Evolutionary conservation across 1,140 invertebrate genomes (phyloP), one percentile per base, ranked within the genome.

Genomic region (Grapholita molesta): DNA sequence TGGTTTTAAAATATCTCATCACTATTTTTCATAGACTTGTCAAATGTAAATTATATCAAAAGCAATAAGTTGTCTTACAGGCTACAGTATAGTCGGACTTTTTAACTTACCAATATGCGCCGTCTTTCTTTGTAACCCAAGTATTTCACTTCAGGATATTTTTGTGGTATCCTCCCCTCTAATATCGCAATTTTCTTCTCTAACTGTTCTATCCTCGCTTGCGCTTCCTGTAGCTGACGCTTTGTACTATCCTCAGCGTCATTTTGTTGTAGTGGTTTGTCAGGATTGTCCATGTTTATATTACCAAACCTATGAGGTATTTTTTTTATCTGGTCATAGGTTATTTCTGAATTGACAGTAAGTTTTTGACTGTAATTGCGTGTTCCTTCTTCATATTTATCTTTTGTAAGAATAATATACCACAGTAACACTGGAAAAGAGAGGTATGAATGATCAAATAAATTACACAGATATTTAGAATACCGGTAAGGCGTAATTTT

Each of bases 71-170:
- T 21, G n/a, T 35, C 0, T 23, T 18, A 61, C 69, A 18, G 48
- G 6, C 12, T 38, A 8, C 12, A 38, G n/a, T 2, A 4, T 12
- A n/a, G 12, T 38, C 35, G 11, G n/a, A 69, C n/a, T 33, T 8
- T 23, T 64, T 15, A 42, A 88, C 93, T 93, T 92, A 98, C 96
- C 85, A 99, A 91, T 78, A 99, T 98, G 70, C 98, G 93, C 88
- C 98, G 98, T 69, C 97, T 93, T 77, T 97, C 95, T 83, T 97
- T 96, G 85, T 98, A 98, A 77, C 97, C 97, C 8, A 98, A 88
- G 87, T 97, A 98, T 85, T 96, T 96, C 0, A 99, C 97, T 80
- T 96, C 95, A n/a, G 97, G 97, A 92, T 96, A 99, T 74, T 95
- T 95, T 80, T 97, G 97, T 3, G 96, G 95, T 48, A 96, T 93